A percentile compares a stretch with the other conserved stretches of the same genome.
Conservation (phyloP, 2,888 invertebrate genomes). For the Cistogaster globosa region DNA sequence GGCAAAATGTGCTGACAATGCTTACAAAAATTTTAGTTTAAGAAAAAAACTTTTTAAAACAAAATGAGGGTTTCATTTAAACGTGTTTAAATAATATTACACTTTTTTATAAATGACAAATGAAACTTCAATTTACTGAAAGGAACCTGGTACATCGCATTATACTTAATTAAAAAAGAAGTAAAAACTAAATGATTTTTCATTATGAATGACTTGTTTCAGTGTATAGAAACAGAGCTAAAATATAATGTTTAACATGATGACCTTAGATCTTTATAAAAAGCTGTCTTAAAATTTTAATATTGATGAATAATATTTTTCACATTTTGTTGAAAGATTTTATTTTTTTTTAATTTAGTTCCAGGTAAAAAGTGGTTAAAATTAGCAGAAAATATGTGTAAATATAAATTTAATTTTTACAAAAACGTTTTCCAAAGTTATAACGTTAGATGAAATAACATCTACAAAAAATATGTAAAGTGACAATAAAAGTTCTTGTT, state of each 20-base stretch:
- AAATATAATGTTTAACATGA: slow-evolving; percentile 8
- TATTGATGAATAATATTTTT: too few relatives aligned
- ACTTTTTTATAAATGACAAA: slow-evolving; percentile 60
- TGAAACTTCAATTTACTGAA: slow-evolving; percentile 51
- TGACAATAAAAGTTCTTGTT: too few relatives aligned
- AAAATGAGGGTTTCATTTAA: slow-evolving; percentile 24
- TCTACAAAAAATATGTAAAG: too few relatives aligned
- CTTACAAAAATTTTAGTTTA: slow-evolving; percentile 10
- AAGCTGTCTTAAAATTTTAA: too few relatives aligned
- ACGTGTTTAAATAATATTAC: slow-evolving; percentile 58
- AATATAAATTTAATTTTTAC: too few relatives aligned
- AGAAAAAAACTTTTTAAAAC: not conserved
- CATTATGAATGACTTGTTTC: slow-evolving; percentile 17
- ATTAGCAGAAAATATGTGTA: too few relatives aligned
- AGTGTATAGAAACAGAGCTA: not conserved
- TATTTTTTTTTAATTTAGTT: too few relatives aligned
- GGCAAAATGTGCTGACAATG: slow-evolving; percentile 47
- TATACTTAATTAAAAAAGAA: not conserved
- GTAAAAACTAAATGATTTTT: slow-evolving; percentile 12
- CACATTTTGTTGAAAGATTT: too few relatives aligned
- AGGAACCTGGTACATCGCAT: slow-evolving; percentile 32
- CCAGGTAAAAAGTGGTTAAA: too few relatives aligned
- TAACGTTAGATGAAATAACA: too few relatives aligned
- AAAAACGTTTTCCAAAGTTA: too few relatives aligned
- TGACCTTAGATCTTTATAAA: not conserved